Percentiles rank a stretch among this genome's conserved stretches.
Conservation (phyloP, 2,888 invertebrate genomes). For the Papilio demoleus region DNA sequence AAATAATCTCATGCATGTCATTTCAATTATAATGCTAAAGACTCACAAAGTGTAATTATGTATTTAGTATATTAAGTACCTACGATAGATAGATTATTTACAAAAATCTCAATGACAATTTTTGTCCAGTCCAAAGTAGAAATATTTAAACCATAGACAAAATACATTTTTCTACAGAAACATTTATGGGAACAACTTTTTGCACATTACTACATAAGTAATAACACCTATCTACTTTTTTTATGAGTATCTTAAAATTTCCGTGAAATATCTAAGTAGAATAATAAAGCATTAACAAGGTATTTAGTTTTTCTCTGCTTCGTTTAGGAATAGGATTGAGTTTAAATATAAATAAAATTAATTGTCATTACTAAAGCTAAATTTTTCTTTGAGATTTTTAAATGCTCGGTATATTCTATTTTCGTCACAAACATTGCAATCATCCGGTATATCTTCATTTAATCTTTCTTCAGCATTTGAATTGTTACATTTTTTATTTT, state of each 20-base stretch:
- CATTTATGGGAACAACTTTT: neutral
- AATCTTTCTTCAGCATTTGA: constrained; percentile 36
- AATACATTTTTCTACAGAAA: too few species aligned
- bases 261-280: too few species aligned
- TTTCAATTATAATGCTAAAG: constrained; percentile 4
- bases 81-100: neutral
- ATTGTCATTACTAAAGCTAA: constrained; percentile 56
- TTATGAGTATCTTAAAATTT: too few species aligned
- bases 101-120: neutral
- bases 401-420: constrained; percentile 66
- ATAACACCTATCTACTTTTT: too few species aligned
- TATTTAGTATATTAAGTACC: neutral
- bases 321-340: too few species aligned
- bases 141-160: neutral
- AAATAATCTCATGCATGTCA: constrained; percentile 29
- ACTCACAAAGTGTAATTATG: too few species aligned
- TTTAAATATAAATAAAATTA: too few species aligned
- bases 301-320: too few species aligned
- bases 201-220: too few species aligned
- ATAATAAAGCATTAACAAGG: too few species aligned
- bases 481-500: constrained; percentile 35
- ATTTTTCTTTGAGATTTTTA: constrained; percentile 69
- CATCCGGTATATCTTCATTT: constrained; percentile 40
- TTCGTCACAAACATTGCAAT: constrained; percentile 69
- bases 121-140: neutral